A percentile compares a stretch with the other conserved stretches of the same genome.
Conservation (phyloP, 2,113 vertebrate genomes). For the Muntiacus reevesi region DNA sequence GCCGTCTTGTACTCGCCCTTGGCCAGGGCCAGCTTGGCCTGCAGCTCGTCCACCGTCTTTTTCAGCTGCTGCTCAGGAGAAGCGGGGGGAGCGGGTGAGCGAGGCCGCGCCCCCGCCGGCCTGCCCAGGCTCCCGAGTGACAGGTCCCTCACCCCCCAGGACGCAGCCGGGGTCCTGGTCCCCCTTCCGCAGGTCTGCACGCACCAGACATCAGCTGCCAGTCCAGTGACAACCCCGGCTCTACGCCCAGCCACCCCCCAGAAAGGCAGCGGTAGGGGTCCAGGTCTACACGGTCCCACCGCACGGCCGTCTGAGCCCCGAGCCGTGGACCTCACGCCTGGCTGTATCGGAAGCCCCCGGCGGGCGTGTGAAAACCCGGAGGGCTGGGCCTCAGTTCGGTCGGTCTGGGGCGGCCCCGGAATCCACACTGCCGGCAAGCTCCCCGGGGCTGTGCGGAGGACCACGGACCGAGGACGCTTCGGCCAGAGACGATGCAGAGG, state of each 20-base stretch:
- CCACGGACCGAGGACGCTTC: accelerated
- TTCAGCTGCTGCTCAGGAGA: constrained; percentile 90
- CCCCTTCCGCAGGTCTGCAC: neutral
- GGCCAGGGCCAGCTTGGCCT: constrained; percentile 90
- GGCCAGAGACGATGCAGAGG: neutral
- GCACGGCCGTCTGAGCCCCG: neutral
- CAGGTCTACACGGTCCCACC: neutral
- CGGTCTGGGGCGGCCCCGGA: accelerated
- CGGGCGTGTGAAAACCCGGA: too few species aligned
- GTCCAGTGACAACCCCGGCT: neutral
- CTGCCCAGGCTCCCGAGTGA: neutral
- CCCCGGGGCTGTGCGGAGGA: neutral
- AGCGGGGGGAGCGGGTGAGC: neutral
- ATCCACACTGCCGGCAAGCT: neutral
- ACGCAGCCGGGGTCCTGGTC: neutral
- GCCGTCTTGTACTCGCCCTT: constrained; percentile 95
- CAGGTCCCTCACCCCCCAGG: neutral
- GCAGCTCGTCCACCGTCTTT: constrained; percentile 95
- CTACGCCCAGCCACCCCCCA: neutral
- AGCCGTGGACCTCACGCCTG: neutral
- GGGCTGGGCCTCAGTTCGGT: neutral
- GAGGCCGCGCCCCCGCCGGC: neutral
- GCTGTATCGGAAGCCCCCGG: neutral
- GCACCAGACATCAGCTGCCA: neutral
- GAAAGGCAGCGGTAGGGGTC: neutral